These are phyloP conservation scores for Rhagologus leucostigma DNA, from an alignment of 2,113 vertebrate genomes.

Conservation along the genomic window DNA sequence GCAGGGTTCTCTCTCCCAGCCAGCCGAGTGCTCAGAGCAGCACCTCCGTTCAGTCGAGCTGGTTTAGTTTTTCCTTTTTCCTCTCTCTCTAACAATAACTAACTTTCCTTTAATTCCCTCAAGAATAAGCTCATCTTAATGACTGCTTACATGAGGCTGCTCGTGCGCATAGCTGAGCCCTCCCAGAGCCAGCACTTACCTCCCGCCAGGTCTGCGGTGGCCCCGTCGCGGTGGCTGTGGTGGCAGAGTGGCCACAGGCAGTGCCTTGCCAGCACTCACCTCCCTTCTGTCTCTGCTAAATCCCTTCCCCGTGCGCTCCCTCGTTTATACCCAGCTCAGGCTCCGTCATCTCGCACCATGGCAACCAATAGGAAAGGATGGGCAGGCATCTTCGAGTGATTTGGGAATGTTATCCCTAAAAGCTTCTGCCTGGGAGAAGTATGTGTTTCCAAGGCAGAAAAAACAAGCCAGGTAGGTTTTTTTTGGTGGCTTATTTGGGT, in stretches of 20 bases:
- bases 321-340: not conserved
- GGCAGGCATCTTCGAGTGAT: not conserved
- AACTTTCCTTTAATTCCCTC: not conserved
- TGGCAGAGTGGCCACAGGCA: not conserved
- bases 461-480: not conserved
- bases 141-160: not conserved
- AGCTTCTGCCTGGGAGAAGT: not conserved
- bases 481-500: not conserved
- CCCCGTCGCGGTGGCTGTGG: not conserved
- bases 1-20: not conserved
- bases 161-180: not conserved
- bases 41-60: not conserved
- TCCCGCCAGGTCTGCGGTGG: not conserved
- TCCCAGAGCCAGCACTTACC: slow-evolving; percentile 20
- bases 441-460: not conserved
- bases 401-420: slow-evolving; percentile 10
- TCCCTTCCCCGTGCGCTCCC: not conserved
- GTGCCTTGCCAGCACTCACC: not conserved
- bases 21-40: not conserved
- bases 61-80: not conserved
- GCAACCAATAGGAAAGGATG: slow-evolving; percentile 44
- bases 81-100: not conserved
- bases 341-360: slow-evolving; percentile 64
- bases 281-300: not conserved
- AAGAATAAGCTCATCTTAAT: not conserved